These are phyloP conservation scores for Motacilla alba DNA, from an alignment of 2,113 vertebrate species.

Conservation along the genomic window DNA sequence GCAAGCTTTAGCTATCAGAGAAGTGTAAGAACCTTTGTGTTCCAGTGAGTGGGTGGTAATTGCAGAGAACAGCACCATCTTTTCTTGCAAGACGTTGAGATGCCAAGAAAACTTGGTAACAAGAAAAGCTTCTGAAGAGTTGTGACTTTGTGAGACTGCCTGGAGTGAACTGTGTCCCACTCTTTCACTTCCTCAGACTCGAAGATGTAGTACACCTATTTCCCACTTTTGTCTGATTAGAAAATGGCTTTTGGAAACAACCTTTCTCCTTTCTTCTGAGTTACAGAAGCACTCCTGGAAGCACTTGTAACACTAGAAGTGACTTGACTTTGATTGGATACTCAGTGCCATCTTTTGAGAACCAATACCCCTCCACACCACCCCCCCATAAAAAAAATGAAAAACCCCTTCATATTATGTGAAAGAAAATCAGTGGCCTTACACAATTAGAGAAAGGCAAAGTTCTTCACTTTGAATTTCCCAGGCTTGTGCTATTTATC, in stretches of 20 bases:
- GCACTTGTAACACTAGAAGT: not conserved
- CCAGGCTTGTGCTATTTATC: not conserved
- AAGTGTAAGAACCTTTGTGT: not conserved
- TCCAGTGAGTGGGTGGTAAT: not conserved
- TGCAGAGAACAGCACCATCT: not conserved
- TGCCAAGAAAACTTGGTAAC: not conserved
- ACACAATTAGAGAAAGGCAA: not conserved
- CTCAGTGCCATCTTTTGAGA: not conserved
- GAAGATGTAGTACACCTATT: not conserved
- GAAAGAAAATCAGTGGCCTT: not conserved
- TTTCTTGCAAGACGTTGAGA: not conserved
- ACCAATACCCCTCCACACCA: fast-evolving
- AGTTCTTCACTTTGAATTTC: not conserved
- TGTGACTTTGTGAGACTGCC: not conserved
- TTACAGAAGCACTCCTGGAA: not conserved
- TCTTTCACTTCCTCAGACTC: not conserved
- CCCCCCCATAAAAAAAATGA: not conserved
- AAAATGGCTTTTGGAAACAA: not conserved
- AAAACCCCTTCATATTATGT: not conserved
- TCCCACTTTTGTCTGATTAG: not conserved
- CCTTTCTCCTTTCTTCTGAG: not conserved
- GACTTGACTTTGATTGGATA: not conserved
- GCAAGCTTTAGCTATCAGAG: not conserved
- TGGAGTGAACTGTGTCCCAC: not conserved
- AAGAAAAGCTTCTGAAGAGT: not conserved